Conservation (phyloP, 2,888 invertebrate species). For the Doris montereyensis region DNA sequence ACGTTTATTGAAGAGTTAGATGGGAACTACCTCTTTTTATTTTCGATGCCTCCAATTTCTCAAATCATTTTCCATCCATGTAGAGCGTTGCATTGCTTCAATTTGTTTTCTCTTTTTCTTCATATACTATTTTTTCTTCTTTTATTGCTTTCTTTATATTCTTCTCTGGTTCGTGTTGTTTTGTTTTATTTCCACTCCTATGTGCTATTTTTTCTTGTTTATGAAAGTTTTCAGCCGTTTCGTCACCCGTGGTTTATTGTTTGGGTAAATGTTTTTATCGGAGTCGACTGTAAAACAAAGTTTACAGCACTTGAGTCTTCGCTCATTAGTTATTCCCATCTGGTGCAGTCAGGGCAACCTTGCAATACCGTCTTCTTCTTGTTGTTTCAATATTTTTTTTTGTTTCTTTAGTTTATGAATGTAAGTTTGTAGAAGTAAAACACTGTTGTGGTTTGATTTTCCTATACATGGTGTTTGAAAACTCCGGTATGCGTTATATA, state of each 20-base stretch:
- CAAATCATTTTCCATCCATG: background rate
- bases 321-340: background rate
- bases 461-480: background rate
- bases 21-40: background rate
- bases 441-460: background rate
- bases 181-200: background rate
- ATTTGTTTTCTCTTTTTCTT: background rate
- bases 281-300: background rate
- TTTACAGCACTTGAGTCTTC: background rate
- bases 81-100: background rate
- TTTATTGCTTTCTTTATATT: background rate
- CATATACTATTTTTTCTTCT: background rate
- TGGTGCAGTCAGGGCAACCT: background rate
- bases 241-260: background rate
- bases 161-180: background rate
- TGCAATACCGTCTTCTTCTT: background rate
- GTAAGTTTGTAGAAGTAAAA: too few species aligned
- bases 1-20: background rate
- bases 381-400: background rate
- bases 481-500: background rate
- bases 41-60: background rate
- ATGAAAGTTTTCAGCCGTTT: background rate
- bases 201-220: background rate
- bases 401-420: background rate
- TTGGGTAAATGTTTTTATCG: background rate